phyloP scores from a whole-genome alignment of 2,113 vertebrate genomes.

The Gavia stellata region DNA sequence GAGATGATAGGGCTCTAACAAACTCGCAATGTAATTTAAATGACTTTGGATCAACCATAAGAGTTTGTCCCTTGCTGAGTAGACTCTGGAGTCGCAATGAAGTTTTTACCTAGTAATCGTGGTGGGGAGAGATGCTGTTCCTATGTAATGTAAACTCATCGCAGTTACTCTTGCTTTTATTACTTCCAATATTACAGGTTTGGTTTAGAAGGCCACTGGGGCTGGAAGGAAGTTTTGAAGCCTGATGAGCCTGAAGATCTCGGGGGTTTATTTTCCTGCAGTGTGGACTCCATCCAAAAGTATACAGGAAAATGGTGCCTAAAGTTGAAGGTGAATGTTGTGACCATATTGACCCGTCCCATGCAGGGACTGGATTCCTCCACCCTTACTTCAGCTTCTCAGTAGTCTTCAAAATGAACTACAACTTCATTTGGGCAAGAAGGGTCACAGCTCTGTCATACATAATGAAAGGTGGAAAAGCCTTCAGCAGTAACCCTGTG shows the following conservation, averaged over 20 bases:
- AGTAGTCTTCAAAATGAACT: neutral
- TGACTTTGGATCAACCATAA: neutral
- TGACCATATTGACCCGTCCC: neutral
- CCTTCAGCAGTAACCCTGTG: neutral
- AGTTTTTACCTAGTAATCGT: neutral
- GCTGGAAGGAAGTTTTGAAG: neutral
- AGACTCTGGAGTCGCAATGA: neutral
- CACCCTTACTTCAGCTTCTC: neutral
- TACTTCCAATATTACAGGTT: neutral
- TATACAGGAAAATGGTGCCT: neutral
- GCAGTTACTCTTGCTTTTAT: neutral
- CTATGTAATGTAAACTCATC: neutral
- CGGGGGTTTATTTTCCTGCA: neutral
- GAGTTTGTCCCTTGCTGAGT: neutral
- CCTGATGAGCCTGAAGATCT: neutral
- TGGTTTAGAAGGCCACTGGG: neutral
- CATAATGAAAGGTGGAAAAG: rapidly evolving
- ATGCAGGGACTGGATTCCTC: neutral
- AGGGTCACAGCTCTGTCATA: neutral
- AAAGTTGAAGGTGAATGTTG: neutral
- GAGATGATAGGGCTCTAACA: neutral
- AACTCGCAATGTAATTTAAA: neutral
- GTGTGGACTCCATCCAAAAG: rapidly evolving
- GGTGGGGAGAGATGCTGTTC: neutral
- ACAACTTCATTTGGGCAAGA: neutral